Evolutionary conservation across 2,888 invertebrate species (phyloP), one percentile per base, ranked within the genome.

Genomic region (Ochlodes sylvanus): DNA sequence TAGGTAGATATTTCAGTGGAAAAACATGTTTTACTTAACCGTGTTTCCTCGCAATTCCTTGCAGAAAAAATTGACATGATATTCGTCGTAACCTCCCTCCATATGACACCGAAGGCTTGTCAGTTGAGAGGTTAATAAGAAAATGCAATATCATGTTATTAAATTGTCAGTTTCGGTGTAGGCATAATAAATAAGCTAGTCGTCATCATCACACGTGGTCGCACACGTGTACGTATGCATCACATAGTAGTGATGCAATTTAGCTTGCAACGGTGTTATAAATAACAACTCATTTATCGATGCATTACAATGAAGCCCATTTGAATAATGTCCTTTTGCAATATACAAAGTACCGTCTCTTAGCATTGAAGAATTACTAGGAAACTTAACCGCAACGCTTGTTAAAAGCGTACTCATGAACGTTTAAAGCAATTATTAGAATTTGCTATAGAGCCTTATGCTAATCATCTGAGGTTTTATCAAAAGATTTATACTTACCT

Each of bases 241-340:
- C 47, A 47, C 6, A 17, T 7, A 12, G 10, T 14, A 50, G 50
- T 44, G 55, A 55, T 42, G 54, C 55, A 42, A 63, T 21, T 55
- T 55, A 17, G 21, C 7, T 42, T 41, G 47, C 27, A 27, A 32
- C 47, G 19, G 19, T 50, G 50, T 50, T 50, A 61, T 61, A 61
- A 61, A 61, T 57, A 57, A 56, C 56, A 38, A 61, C 47, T 44
- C 47, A 47, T 61, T 47, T 61, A 61, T 47, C 47, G 32, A 47
- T 47, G 32, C 47, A 47, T 61, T 47, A 32, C 17, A 61, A 61
- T 61, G 32, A 61, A 47, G 17, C 7, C 21, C 12, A 12, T 50
- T 41, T 63, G 47, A 19, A 56, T 47, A 32, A 60, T 50, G 50
- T 19, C 50, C 50, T 50, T 50, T 50, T 50, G 50, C 10, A 50